Percentiles rank a stretch among this genome's conserved stretches.
phyloP scores from a whole-genome alignment of 2,888 invertebrate species.

The Orthosia gracilis region DNA sequence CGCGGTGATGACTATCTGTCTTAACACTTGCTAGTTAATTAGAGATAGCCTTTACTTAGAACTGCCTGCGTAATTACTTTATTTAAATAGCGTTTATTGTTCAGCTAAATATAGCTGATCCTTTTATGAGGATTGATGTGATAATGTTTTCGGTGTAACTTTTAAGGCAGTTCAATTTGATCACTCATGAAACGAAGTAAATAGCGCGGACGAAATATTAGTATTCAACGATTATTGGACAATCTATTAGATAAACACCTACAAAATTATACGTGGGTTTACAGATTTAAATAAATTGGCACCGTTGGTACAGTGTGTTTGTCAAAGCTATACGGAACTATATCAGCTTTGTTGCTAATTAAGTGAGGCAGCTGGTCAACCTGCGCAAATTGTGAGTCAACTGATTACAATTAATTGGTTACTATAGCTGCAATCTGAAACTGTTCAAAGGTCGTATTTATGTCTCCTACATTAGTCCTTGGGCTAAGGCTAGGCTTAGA shows the following conservation, averaged over 20 bases:
- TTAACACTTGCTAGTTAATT: constrained; percentile 35
- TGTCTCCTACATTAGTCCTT: neutral
- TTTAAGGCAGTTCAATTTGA: neutral
- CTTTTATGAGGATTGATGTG: neutral
- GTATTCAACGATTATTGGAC: no score
- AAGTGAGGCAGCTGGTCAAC: constrained; percentile 52
- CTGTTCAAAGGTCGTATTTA: constrained; percentile 37
- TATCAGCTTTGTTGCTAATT: constrained; percentile 45
- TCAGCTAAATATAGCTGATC: constrained; percentile 24
- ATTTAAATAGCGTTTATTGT: constrained; percentile 52
- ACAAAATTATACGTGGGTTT: neutral
- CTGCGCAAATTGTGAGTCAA: constrained; percentile 60
- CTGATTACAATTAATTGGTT: constrained; percentile 57
- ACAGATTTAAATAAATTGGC: neutral
- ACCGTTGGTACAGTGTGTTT: neutral
- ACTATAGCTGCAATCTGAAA: constrained; percentile 51
- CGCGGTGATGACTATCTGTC: constrained; percentile 52
- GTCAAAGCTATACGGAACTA: constrained; percentile 21
- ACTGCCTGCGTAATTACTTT: constrained; percentile 47
- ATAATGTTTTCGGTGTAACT: no score
- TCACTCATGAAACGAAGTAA: neutral
- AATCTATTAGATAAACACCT: neutral
- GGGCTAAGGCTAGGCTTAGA: no score
- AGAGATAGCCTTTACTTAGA: constrained; percentile 41
- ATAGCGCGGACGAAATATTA: no score